Percentiles rank a stretch among this genome's conserved stretches.
Evolutionary conservation across 2,113 vertebrate genomes (phyloP).

Genomic region (Electrona antarctica): DNA sequence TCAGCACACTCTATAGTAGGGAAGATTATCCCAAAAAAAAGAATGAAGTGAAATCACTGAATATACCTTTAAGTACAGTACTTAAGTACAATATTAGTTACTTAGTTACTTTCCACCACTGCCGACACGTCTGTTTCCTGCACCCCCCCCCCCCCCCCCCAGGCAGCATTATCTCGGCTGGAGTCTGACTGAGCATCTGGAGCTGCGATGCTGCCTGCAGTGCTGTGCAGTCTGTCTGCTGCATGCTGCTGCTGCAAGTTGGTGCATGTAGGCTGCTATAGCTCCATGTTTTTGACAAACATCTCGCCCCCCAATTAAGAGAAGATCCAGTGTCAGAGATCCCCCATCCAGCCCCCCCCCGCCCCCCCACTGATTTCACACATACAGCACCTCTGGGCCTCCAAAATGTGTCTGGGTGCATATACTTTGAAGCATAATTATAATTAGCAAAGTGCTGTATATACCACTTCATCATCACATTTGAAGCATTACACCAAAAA

Average conservation of each 20-base stretch:
- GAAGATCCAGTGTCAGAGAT: background rate
- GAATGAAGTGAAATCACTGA: too few species aligned
- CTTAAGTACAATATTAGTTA: too few species aligned
- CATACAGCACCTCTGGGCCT: too few species aligned
- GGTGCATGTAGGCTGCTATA: conserved; percentile 8
- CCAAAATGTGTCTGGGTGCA: too few species aligned
- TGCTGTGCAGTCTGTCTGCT: background rate
- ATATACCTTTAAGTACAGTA: too few species aligned
- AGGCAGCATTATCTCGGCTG: background rate
- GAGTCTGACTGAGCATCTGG: background rate
- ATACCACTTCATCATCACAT: too few species aligned
- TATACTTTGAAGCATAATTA: too few species aligned
- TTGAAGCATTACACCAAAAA: too few species aligned
- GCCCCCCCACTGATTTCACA: background rate
- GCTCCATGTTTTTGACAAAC: conserved; percentile 12
- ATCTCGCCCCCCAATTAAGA: conserved; percentile 20
- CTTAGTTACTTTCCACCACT: too few species aligned
- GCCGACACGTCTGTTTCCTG: background rate
- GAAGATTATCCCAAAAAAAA: too few species aligned
- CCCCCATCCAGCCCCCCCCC: background rate
- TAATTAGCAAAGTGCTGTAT: too few species aligned
- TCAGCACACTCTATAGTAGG: too few species aligned
- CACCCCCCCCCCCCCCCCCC: background rate
- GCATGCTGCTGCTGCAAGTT: conserved; percentile 8
- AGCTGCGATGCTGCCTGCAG: background rate